Conservation (phyloP, 2,888 invertebrate species). For the Disparrhopalites patrizii region DNA sequence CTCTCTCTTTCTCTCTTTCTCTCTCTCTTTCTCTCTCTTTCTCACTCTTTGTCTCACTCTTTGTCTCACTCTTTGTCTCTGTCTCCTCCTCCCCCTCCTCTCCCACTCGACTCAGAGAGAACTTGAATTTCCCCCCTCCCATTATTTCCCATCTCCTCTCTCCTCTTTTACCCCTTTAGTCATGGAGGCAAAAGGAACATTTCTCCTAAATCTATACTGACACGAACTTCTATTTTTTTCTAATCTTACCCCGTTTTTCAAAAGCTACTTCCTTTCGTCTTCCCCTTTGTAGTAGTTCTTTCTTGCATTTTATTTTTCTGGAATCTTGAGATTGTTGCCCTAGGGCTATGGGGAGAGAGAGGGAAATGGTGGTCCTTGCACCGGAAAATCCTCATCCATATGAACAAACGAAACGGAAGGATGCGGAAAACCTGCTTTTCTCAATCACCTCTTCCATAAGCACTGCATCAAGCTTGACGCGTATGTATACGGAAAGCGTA, state of each 20-base stretch:
- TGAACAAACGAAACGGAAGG: too few species aligned
- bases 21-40: background rate
- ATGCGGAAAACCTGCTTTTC: too few species aligned
- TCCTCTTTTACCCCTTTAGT: background rate
- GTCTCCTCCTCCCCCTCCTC: background rate
- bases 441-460: too few species aligned
- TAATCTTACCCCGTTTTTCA: too few species aligned
- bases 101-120: too few species aligned
- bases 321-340: too few species aligned
- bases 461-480: too few species aligned
- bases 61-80: background rate
- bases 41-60: background rate
- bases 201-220: background rate
- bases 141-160: background rate
- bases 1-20: background rate
- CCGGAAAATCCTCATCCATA: too few species aligned
- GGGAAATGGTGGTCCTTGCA: too few species aligned
- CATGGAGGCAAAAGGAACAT: background rate
- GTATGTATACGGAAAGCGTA: too few species aligned
- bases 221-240: conserved; percentile 1
- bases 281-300: background rate
- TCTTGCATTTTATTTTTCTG: too few species aligned
- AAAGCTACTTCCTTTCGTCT: background rate
- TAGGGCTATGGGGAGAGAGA: too few species aligned
- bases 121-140: background rate